Base-by-base conservation (phyloP, 2,888 invertebrate genomes). In the Keiferia lycopersicella region DNA sequence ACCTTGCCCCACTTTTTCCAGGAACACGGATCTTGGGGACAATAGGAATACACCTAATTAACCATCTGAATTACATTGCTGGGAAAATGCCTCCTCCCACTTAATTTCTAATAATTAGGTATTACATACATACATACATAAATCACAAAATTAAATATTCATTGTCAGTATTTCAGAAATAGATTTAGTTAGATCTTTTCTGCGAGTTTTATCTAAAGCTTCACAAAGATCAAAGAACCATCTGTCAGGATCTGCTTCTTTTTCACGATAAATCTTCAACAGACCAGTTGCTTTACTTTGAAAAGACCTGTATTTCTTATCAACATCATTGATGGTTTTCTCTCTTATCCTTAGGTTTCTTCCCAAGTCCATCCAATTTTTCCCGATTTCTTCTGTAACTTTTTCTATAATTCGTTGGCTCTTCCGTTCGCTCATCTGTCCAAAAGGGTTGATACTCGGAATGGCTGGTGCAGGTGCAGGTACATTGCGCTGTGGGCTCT, bases 191-290 rank as follows among this genome's bases (percentile, higher is more conserved):
- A 91, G 69, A 67, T 90, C 88, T 70, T 76, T 86, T 66, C 91
- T 82, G 16, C 85, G 74, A 60, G 80, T 70, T 70, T 73, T 79
- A 70, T 90, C 89, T 64, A 91, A 76, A 39, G 88, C 88, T 64
- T 87, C 80, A 73, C 88, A 87, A 1, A 91, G 74, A 12, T 75
- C 73, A 67, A 83, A 82, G 69, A 86, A 87, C 88, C 91, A 90
- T 66, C 74, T 84, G 62, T 87, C 81, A 59, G 78, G 80, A 66
- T 91, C 86, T 48, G 83, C 82, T 64, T 68, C 80, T 0, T 68
- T 63, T 53, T 79, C 75, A 12, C 50, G 50, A 75, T 81, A 89
- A 18, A 73, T 65, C 64, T 82, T 77, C 69, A 91, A 68, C 59
- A 89, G 66, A 68, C 78, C 75, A 39, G 64, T 68, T n/a, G 84